Base-by-base conservation (phyloP, 2,888 invertebrate species). In the Dryadula phaetusa region DNA sequence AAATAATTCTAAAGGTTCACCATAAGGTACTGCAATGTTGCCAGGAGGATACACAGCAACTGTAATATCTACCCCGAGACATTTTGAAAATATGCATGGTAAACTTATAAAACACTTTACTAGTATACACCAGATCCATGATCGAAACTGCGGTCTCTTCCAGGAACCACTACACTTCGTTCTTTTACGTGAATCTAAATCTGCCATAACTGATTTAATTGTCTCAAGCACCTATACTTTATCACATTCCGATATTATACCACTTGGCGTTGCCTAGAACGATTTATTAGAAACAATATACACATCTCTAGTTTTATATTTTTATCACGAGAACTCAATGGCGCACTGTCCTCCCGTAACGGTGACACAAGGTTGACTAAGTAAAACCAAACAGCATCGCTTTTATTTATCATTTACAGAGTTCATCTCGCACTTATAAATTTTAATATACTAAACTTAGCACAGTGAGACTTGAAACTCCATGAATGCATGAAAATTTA, bases 1-100 rank as follows among this genome's bases (percentile, higher is more conserved):
- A 68, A 88, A 93, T 75, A 96, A 94, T 77, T 94, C 93, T 76
- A 96, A 83, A 2, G 95, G 91, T 22, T 93, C 78, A 1, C 96
- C 95, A 78, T 94, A 92, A 71, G 90, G 88, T 62, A 96, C 81
- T 63, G 88, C 82, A 67, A 95, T 93, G 76, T 94, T 94, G 64
- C 94, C 94, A 66, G 82, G 83, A 18, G 95, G 95, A 65, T 88
- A 80, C 22, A 93, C 87, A 16, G 82, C 76, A n/a, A 90, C 81
- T 16, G 88, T 81, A 40, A 85, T 79, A 67, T 84, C 77, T 16
- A 83, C 79, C 56, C 79, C 84, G 53, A 82, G 82, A 77, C 89
- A 90, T 71, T 75, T 81, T 53, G 88, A 84, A 74, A 83, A 82
- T 77, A 86, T 83, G 72, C 85, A 85, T 64, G 88, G 88, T 72